Base-by-base conservation (phyloP, 2,797 vertebrate species). In the Typhlichthys eigenmanni region DNA sequence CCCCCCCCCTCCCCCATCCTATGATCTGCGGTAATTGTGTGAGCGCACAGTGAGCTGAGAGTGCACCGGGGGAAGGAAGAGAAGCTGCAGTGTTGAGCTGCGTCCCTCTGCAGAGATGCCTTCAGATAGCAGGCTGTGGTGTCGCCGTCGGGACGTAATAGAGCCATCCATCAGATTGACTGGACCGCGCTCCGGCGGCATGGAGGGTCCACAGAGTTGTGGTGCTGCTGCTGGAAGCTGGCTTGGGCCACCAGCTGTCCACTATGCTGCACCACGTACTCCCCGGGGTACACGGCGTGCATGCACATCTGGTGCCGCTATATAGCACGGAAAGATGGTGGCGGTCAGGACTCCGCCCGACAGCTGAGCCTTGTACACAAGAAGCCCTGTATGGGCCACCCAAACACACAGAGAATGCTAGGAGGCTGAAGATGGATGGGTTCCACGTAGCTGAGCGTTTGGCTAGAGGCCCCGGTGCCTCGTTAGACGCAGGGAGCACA, bases 91-190 rank as follows among this genome's bases (percentile, higher is more conserved):
- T 56, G 54, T 55, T 53, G 45, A 60, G 60, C 43, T 58, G 51
- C 56, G 49, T 59, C 62, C 66, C 58, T 72, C 72, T 0, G 61
- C 66, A 19, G 74, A 47, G 54, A 75, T 14, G 29, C 64, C 62
- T 75, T 77, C 32, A 5, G 59, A 69, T 59, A 61, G 34, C 56
- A 69, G 56, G 58, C 45, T 2, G 66, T 73, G 64, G 69, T 24
- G 24, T 24, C 71, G 72, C 78, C 48, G 13, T 55, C 66, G 67
- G 69, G 61, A 72, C 69, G 72, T 19, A 64, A 72, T 73, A 77
- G 11, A 66, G 59, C 75, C 68, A 84, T 85, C 80, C 79, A 83
- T 83, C 84, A 80, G 55, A 54, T 3, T 60, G 60, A 58, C 60
- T 54, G 58, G 58, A 24, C 64, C 1, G 55, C 6, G 2, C 34